These are phyloP conservation scores for Speoplatyrhinus poulsoni DNA, from an alignment of 2,113 vertebrate genomes.

Conservation along the genomic window DNA sequence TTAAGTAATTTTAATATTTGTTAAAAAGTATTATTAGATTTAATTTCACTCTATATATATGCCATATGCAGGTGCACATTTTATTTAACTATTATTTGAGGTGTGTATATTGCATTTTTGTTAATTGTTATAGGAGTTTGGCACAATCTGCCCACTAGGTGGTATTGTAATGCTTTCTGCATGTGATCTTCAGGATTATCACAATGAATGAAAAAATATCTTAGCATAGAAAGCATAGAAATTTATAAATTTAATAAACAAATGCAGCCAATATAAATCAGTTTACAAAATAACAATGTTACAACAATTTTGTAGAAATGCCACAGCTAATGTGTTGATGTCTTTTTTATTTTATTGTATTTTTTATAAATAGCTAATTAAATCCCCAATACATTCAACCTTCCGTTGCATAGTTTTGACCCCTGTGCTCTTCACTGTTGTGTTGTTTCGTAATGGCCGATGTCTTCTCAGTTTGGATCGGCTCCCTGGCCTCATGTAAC, in stretches of 20 bases:
- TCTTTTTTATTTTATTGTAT: no score
- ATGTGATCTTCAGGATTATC: background rate
- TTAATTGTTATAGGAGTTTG: background rate
- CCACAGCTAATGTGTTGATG: no score
- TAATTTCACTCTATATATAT: constrained; percentile 91
- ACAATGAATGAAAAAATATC: background rate
- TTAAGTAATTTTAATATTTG: constrained; percentile 97
- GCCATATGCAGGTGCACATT: constrained; percentile 79
- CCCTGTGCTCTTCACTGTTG: background rate
- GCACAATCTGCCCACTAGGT: background rate
- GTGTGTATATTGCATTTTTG: constrained; percentile 48
- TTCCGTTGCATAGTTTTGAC: background rate
- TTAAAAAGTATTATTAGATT: constrained; percentile 82
- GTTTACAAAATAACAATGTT: background rate
- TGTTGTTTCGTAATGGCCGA: background rate
- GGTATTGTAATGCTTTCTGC: background rate
- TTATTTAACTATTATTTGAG: constrained; percentile 95
- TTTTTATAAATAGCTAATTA: no score
- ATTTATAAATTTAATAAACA: background rate
- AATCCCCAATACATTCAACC: no score
- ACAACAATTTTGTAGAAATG: background rate
- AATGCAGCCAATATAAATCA: background rate
- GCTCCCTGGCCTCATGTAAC: background rate
- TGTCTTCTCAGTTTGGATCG: background rate
- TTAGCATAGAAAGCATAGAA: background rate